Evolutionary conservation across 2,888 invertebrate species (phyloP).

Genomic region (Coleophora flavipennella): DNA sequence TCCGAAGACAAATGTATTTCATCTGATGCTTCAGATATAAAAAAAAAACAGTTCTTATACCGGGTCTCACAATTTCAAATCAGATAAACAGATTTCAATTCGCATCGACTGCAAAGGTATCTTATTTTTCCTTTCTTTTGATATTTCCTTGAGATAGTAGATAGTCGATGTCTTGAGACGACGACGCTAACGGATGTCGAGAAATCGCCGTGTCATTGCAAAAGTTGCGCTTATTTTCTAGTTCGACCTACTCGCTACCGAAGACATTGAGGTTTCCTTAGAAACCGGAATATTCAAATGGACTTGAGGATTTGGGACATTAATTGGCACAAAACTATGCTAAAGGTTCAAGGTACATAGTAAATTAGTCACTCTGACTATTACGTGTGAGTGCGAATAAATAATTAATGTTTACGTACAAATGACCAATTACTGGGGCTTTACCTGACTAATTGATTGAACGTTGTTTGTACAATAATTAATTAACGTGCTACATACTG

Average conservation of each 20-base stretch:
- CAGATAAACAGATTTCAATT: too few relatives aligned
- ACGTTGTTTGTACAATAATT: slow-evolving; percentile 5
- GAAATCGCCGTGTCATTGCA: slow-evolving; percentile 47
- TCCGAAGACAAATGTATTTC: too few relatives aligned
- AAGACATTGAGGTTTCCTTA: slow-evolving; percentile 27
- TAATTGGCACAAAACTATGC: too few relatives aligned
- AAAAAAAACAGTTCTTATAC: too few relatives aligned
- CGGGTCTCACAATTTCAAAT: too few relatives aligned
- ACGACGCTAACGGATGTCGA: slow-evolving; percentile 25
- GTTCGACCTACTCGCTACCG: slow-evolving; percentile 31
- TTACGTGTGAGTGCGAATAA: too few relatives aligned
- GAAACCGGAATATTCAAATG: slow-evolving; percentile 12
- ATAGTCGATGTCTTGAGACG: slow-evolving; percentile 33
- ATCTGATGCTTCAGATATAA: too few relatives aligned
- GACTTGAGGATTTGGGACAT: too few relatives aligned
- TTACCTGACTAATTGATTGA: slow-evolving; percentile 8
- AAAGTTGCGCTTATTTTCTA: slow-evolving; percentile 51
- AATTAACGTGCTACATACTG: slow-evolving; percentile 3
- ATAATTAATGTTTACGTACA: too few relatives aligned
- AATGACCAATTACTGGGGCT: slow-evolving; percentile 5
- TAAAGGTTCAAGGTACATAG: too few relatives aligned
- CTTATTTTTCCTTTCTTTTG: slow-evolving; percentile 29
- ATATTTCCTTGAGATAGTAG: slow-evolving; percentile 44
- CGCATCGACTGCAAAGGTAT: slow-evolving; percentile 32
- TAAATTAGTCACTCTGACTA: too few relatives aligned